phyloP scores from a whole-genome alignment of 2,797 vertebrate genomes.

The Sebastiscus tertius region DNA sequence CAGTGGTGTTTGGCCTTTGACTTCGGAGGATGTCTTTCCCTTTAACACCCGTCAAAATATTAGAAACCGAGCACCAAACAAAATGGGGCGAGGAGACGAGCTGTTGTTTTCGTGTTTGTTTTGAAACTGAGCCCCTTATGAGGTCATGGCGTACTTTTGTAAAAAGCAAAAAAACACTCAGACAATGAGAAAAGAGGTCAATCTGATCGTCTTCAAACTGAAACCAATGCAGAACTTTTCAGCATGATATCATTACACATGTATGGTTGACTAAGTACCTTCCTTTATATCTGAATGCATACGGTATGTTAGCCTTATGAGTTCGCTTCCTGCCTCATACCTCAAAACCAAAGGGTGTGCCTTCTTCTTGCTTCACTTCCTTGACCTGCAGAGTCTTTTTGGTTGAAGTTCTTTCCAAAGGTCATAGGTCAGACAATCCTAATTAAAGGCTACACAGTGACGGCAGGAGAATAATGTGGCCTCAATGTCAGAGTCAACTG shows the following conservation, averaged over 20 bases:
- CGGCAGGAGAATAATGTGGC: slow-evolving; percentile 71
- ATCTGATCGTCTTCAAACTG: not conserved
- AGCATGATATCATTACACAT: not conserved
- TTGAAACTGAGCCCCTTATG: slow-evolving; percentile 22
- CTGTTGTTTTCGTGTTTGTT: slow-evolving; percentile 29
- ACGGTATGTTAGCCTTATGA: not conserved
- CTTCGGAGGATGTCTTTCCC: slow-evolving; percentile 1
- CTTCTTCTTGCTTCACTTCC: slow-evolving; percentile 25
- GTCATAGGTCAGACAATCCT: slow-evolving; percentile 70
- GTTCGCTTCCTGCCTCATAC: slow-evolving; percentile 5
- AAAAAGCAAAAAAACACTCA: not conserved
- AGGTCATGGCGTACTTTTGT: slow-evolving; percentile 35
- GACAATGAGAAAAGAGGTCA: slow-evolving; percentile 43
- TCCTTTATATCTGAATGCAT: not conserved
- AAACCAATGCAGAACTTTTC: not conserved
- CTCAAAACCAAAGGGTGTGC: slow-evolving; percentile 9
- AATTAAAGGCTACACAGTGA: slow-evolving; percentile 78
- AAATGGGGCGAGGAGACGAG: not conserved
- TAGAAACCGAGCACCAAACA: slow-evolving; percentile 3
- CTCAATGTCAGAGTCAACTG: slow-evolving; percentile 65
- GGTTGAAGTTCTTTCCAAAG: slow-evolving; percentile 58
- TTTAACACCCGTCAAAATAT: slow-evolving; percentile 13
- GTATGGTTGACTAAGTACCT: not conserved
- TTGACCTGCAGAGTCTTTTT: slow-evolving; percentile 45
- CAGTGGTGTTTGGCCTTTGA: slow-evolving; percentile 35